Percentiles rank a stretch among this genome's conserved stretches.
Evolutionary conservation across 2,113 vertebrate genomes (phyloP).

Genomic region (Hypomesus transpacificus): DNA sequence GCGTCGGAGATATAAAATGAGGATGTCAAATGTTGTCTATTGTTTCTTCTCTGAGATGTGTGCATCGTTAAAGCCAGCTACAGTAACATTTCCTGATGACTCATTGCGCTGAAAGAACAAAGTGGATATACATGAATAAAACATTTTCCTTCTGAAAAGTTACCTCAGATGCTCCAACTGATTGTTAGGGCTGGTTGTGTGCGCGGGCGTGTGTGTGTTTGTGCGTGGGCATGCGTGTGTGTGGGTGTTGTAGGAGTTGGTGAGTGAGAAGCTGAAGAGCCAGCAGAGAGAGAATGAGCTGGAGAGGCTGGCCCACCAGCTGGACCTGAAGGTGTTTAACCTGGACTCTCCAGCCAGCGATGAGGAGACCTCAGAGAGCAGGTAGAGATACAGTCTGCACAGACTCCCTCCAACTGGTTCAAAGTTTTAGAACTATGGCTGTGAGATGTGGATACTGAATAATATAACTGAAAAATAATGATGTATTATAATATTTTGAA

Average conservation of each 20-base stretch:
- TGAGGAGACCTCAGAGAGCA: slow-evolving; percentile 82
- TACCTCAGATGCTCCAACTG: no score
- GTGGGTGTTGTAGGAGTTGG: slow-evolving; percentile 79
- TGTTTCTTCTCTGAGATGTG: not conserved
- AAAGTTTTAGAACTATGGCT: no score
- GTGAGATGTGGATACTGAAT: no score
- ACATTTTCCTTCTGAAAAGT: no score
- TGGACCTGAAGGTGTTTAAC: slow-evolving; percentile 89
- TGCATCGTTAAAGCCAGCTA: not conserved
- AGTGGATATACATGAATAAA: not conserved
- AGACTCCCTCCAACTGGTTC: no score
- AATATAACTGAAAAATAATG: not conserved
- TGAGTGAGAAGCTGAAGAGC: slow-evolving; percentile 91
- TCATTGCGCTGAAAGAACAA: not conserved
- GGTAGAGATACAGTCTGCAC: slow-evolving; percentile 60
- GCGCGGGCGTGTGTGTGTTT: no score
- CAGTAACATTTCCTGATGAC: no score
- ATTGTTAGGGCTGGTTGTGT: no score
- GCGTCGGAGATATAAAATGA: no score
- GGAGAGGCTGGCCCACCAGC: slow-evolving; percentile 85
- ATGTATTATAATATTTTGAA: not conserved
- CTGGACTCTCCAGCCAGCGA: slow-evolving; percentile 80
- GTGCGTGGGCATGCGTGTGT: no score
- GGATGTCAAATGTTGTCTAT: no score
- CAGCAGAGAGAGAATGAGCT: slow-evolving; percentile 94